phyloP scores from a whole-genome alignment of 2,113 vertebrate genomes.

The Prinia subflava region DNA sequence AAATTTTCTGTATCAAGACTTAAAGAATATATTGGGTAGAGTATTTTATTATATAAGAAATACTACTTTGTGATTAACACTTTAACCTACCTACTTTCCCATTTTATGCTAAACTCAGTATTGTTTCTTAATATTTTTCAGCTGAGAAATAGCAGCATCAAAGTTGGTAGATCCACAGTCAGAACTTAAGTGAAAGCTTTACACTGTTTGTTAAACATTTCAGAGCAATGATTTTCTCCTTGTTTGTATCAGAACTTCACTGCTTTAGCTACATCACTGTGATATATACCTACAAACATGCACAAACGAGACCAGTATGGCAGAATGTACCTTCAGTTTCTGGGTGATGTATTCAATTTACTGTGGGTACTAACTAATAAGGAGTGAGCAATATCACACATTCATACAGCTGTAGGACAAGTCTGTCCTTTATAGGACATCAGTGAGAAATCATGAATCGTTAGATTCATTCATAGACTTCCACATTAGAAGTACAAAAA shows the following conservation, averaged over 20 bases:
- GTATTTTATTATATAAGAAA: not conserved
- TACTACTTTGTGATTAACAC: not conserved
- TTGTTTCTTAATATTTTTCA: not conserved
- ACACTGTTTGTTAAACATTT: not conserved
- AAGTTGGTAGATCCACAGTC: not conserved
- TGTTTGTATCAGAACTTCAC: not conserved
- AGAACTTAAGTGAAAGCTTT: not conserved
- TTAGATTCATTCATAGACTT: not conserved
- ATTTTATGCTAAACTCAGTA: not conserved
- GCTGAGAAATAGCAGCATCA: not conserved
- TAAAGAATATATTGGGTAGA: not conserved
- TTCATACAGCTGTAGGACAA: not conserved
- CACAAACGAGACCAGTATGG: not conserved
- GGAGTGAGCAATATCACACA: not conserved
- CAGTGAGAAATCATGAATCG: not conserved
- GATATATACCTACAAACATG: not conserved
- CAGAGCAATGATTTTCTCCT: not conserved
- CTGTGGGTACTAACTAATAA: not conserved
- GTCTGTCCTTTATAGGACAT: not conserved
- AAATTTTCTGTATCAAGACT: not conserved
- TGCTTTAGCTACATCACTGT: not conserved
- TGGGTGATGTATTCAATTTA: not conserved
- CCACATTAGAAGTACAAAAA: not conserved
- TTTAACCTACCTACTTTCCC: not conserved
- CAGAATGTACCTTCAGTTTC: not conserved